Percentiles rank a stretch among this genome's conserved stretches.
These are phyloP conservation scores for Copidosoma floridanum DNA, from an alignment of 1,140 invertebrate species.

Conservation along the genomic window DNA sequence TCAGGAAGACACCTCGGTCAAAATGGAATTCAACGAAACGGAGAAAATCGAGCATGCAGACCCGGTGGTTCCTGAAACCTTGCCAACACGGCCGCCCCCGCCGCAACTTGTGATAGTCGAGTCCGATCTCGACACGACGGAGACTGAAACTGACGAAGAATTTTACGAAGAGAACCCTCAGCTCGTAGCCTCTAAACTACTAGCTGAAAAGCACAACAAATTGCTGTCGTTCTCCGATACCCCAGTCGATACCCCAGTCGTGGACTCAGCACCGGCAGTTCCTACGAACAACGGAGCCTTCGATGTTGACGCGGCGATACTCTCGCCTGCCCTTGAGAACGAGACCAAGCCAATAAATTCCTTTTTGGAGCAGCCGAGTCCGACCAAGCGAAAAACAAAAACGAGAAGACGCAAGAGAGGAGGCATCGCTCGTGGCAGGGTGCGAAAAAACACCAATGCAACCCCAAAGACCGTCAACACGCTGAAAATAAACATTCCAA, in stretches of 20 bases:
- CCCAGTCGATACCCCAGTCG: constrained; percentile 32
- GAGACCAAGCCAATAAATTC: not conserved
- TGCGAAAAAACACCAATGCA: too few species aligned
- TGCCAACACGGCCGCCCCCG: constrained; percentile 16
- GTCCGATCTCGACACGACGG: constrained; percentile 78
- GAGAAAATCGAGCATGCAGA: constrained; percentile 6
- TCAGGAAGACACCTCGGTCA: constrained; percentile 12
- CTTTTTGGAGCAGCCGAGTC: constrained; percentile 1
- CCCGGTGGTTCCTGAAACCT: constrained; percentile 9
- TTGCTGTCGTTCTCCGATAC: constrained; percentile 61
- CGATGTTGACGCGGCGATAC: constrained; percentile 36
- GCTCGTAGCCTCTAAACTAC: constrained; percentile 65
- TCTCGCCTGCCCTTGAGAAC: too few species aligned
- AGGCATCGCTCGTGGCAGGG: constrained; percentile 17
- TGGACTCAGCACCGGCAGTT: constrained; percentile 30
- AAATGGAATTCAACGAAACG: constrained; percentile 12
- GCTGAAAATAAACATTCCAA: constrained; percentile 54
- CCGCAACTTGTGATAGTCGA: constrained; percentile 59
- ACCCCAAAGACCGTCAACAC: constrained; percentile 37
- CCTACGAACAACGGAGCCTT: constrained; percentile 63
- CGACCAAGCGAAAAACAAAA: constrained; percentile 57
- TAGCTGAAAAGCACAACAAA: constrained; percentile 73
- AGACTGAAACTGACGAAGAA: constrained; percentile 81
- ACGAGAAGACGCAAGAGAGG: constrained; percentile 61
- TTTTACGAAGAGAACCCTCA: constrained; percentile 83